These are phyloP conservation scores for Chaetops frenatus DNA, from an alignment of 2,113 vertebrate species.

Conservation along the genomic window DNA sequence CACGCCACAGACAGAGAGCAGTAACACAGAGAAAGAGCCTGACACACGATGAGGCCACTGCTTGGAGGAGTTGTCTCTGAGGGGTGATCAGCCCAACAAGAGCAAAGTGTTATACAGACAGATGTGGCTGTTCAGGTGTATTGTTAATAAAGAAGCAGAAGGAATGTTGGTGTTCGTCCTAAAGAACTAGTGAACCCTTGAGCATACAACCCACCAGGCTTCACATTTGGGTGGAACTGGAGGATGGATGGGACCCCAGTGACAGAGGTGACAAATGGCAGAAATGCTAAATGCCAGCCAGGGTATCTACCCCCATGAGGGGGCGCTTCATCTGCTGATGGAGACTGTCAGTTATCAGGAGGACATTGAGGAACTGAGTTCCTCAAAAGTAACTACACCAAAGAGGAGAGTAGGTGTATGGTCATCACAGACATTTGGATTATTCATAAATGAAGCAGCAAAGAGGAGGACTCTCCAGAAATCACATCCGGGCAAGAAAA, in stretches of 20 bases:
- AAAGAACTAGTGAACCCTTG: background rate
- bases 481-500: background rate
- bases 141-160: background rate
- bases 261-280: background rate
- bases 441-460: background rate
- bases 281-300: background rate
- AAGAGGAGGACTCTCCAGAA: background rate
- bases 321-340: background rate
- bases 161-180: background rate
- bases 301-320: accelerated
- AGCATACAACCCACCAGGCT: background rate
- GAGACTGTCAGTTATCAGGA: background rate
- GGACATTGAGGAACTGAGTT: background rate
- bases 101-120: background rate
- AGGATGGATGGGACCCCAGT: background rate
- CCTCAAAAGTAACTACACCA: background rate
- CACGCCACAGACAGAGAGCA: background rate
- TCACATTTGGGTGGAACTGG: background rate
- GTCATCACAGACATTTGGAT: background rate
- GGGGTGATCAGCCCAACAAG: background rate
- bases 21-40: background rate
- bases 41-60: background rate
- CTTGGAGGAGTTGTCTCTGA: background rate
- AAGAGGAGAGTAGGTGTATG: background rate
- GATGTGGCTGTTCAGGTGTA: background rate